phyloP scores from a whole-genome alignment of 1,140 invertebrate genomes.

The Zaprionus capensis region DNA sequence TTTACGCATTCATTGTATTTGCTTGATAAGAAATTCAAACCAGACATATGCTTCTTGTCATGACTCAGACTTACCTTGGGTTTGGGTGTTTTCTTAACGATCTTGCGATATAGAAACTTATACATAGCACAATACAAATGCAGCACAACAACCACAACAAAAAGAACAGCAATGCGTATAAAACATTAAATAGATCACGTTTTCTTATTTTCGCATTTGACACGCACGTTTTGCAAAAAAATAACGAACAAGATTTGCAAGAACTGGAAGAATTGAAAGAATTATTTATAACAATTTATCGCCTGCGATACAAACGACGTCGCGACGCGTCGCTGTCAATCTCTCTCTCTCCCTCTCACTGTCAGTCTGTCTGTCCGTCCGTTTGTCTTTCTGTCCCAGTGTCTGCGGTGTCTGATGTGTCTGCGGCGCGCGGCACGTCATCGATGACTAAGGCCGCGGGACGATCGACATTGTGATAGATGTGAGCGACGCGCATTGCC shows the following conservation, averaged over 20 bases:
- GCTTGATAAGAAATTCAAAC: slow-evolving; percentile 11
- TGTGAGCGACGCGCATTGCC: slow-evolving; percentile 6
- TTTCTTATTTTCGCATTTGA: slow-evolving; percentile 15
- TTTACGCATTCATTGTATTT: slow-evolving; percentile 24
- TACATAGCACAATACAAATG: slow-evolving; percentile 49
- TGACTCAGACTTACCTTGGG: slow-evolving; percentile 62
- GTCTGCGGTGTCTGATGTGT: slow-evolving; percentile 21
- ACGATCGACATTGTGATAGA: slow-evolving; percentile 33
- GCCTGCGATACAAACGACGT: slow-evolving; percentile 29
- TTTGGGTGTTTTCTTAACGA: slow-evolving; percentile 55
- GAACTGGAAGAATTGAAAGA: background rate
- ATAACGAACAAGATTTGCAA: background rate
- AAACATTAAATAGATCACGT: slow-evolving; percentile 43
- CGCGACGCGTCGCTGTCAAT: slow-evolving; percentile 3
- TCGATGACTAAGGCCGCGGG: slow-evolving; percentile 64
- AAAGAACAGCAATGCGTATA: slow-evolving; percentile 24
- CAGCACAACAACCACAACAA: slow-evolving; percentile 18
- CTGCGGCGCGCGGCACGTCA: slow-evolving; percentile 60
- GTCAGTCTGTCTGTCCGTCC: slow-evolving; percentile 21
- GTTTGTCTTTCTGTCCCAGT: slow-evolving; percentile 18
- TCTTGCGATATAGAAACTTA: slow-evolving; percentile 58
- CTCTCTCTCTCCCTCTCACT: background rate
- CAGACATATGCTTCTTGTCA: background rate
- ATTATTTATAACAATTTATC: slow-evolving; percentile 36
- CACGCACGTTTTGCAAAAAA: slow-evolving; percentile 20